Evolutionary conservation across 2,888 invertebrate genomes (phyloP), one percentile per base, ranked within the genome.

Genomic region (Drosophila atripex): DNA sequence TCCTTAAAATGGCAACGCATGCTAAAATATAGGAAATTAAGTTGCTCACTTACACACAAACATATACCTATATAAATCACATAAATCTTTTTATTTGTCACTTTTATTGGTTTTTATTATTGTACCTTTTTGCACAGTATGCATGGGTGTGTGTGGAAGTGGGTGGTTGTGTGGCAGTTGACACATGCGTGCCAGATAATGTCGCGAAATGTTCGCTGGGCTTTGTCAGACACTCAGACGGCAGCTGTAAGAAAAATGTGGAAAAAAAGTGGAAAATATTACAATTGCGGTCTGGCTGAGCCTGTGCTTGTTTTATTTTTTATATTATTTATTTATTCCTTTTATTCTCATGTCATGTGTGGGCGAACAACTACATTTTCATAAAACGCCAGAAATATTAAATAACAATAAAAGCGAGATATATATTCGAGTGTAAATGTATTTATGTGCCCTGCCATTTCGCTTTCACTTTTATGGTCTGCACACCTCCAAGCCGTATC

Each of bases 81-180:
- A 85, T 85, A 88, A 85, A 85, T 85, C 88, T 88, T 85, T 88
- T 85, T 88, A 88, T 85, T 85, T 85, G 88, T 85, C 88, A 83
- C 76, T 88, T 85, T 85, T 85, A 85, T 85, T 88, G 80, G 84
- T 74, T 88, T 86, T 87, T 83, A 83, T 83, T 87, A 87, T 85
- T 85, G 85, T 83, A 83, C 86, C 86, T 83, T 80, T 80, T 87
- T 66, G 66, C 63, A 55, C 52, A 49, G 47, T 45, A 12, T 52
- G 35, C 35, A n/a, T 32, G 41, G 11, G 32, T 45, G 23, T 16
- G 23, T n/a, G n/a, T 56, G 38, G 28, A 12, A 39, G 28, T 28
- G 35, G 28, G 23, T 35, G 53, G 23, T 21, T 32, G 41, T 46
- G 64, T 70, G 85, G 60, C 71, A 68, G 82, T 78, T 87, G 77